Percentiles rank a stretch among this genome's conserved stretches.
Conservation (phyloP, 2,113 vertebrate genomes). For the Leucoraja erinaceus region DNA sequence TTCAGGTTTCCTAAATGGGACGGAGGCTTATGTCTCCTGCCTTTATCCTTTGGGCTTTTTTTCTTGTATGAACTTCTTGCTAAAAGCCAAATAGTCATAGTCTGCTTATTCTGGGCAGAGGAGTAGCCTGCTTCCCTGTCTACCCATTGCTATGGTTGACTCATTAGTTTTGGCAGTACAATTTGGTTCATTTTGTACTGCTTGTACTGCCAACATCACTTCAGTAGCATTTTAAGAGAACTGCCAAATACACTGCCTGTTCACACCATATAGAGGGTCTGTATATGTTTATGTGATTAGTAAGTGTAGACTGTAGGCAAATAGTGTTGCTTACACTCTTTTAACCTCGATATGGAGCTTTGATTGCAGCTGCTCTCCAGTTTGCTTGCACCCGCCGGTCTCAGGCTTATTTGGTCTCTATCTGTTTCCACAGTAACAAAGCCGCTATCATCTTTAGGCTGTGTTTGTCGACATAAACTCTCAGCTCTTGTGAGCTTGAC, state of each 20-base stretch:
- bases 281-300: neutral
- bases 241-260: neutral
- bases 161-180: neutral
- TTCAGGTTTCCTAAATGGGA: no score
- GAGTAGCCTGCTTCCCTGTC: neutral
- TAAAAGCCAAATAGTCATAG: neutral
- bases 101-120: neutral
- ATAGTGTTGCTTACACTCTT: neutral
- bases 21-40: no score
- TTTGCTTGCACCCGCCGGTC: neutral
- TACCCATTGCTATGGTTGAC: neutral
- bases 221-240: neutral
- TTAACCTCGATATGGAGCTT: neutral
- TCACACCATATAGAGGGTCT: neutral
- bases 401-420: neutral
- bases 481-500: conserved; percentile 53
- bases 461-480: neutral
- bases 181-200: no score
- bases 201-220: neutral
- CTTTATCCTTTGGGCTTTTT: neutral
- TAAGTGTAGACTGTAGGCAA: neutral
- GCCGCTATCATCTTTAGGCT: neutral
- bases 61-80: neutral
- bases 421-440: conserved; percentile 36
- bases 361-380: conserved; percentile 31